Base-by-base conservation (phyloP, 2,797 vertebrate species). In the Malacoctenus gilli region DNA sequence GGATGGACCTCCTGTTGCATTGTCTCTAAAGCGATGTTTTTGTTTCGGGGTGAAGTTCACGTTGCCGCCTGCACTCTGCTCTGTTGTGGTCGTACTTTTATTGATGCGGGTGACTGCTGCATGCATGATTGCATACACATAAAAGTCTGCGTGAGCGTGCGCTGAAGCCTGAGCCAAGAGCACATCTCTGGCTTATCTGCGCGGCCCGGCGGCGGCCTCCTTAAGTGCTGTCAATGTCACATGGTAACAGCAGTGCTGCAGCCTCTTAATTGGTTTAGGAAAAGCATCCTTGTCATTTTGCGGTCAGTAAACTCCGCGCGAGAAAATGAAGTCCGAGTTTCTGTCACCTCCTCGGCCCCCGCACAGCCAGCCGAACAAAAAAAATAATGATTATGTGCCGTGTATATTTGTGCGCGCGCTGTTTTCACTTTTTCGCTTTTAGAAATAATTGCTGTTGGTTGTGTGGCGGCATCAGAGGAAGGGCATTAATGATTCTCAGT, bases 371-470 rank as follows among this genome's bases (percentile, higher is more conserved):
- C 59, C 71, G 40, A 77, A 79, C 77, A 79, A 77, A 84, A 82
- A 80, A 83, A 85, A 79, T 83, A 85, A 89, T 86, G 80, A 87
- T 89, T 85, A 84, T 85, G 64, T 82, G 82, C 68, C 20, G 78
- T 85, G 80, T 85, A 79, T 82, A 81, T 84, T 83, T 83, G 74
- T 84, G 80, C 63, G 76, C 83, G 61, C 42, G 38, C 72, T 79
- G 79, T 84, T 85, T 86, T 83, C 70, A 79, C 75, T 84, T 89
- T 88, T 87, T 86, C n/a, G 81, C 87, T 89, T 90, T 90, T 89
- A 88, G 84, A 90, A 91, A 89, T 91, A 93, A 92, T 92, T 93
- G 89, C 86, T 89, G 79, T 87, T 85, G 85, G 83, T 88, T 83
- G 84, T 89, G 77, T 68, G 75, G 84, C 78, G 67, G 72, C 76